phyloP scores from a whole-genome alignment of 2,797 vertebrate genomes.

The Danio choprae region DNA sequence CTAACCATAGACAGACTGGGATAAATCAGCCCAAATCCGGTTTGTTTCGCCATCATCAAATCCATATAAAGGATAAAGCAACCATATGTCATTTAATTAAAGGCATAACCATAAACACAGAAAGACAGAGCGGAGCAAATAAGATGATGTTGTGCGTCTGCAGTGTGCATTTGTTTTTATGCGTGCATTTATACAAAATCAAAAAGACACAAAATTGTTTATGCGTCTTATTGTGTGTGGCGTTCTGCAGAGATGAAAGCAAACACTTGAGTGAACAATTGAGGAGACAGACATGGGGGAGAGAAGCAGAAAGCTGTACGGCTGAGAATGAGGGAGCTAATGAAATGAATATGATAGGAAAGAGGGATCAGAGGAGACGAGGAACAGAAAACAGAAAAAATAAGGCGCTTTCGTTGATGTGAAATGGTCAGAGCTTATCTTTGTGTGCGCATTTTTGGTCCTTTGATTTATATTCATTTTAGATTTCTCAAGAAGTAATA shows the following conservation, averaged over 20 bases:
- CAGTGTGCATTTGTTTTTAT: constrained; percentile 44
- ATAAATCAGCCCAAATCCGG: neutral
- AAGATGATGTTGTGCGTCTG: constrained; percentile 42
- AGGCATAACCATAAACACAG: neutral
- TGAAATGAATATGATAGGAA: constrained; percentile 57
- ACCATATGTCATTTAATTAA: constrained; percentile 30
- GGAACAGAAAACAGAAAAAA: constrained; percentile 40
- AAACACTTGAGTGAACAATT: constrained; percentile 54
- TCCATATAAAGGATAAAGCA: constrained; percentile 4
- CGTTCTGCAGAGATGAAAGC: constrained; percentile 55
- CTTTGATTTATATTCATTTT: neutral
- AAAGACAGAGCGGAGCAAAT: constrained; percentile 16
- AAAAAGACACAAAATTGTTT: constrained; percentile 49
- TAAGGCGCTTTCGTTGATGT: constrained; percentile 1
- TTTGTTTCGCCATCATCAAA: constrained; percentile 1
- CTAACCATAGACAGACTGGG: neutral
- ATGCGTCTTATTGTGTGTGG: constrained; percentile 39
- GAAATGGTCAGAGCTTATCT: constrained; percentile 24
- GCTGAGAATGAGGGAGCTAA: constrained; percentile 55
- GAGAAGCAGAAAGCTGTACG: constrained; percentile 56
- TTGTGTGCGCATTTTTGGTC: neutral
- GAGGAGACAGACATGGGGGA: constrained; percentile 41
- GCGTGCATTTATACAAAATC: constrained; percentile 41
- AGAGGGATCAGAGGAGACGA: constrained; percentile 35
- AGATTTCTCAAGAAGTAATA: too few species aligned